These are phyloP conservation scores for Drosophila pallidifrons DNA, from an alignment of 1,140 invertebrate genomes.

Conservation along the genomic window DNA sequence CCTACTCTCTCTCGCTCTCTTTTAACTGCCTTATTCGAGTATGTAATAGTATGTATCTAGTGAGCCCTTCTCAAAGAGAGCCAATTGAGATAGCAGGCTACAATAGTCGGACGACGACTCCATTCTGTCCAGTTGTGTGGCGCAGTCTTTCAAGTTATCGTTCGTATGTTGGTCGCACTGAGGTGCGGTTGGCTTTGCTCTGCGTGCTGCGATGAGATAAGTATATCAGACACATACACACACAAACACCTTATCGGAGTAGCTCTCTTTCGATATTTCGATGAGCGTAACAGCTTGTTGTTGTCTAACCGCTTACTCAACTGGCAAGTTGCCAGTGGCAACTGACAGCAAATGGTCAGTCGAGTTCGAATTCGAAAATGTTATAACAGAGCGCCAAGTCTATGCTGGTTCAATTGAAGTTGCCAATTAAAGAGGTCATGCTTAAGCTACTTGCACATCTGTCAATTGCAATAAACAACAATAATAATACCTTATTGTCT, in stretches of 20 bases:
- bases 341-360: constrained; percentile 23
- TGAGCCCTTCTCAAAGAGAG: constrained; percentile 39
- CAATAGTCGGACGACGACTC: constrained; percentile 10
- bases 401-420: constrained; percentile 37
- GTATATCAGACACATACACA: constrained; percentile 19
- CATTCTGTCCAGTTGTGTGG: not conserved
- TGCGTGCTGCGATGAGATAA: constrained; percentile 17
- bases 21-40: constrained; percentile 11
- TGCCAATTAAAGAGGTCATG: constrained; percentile 47
- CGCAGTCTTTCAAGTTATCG: constrained; percentile 21
- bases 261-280: constrained; percentile 29
- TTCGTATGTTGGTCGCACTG: constrained; percentile 1
- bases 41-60: constrained; percentile 36
- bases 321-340: no score
- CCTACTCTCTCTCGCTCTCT: constrained; percentile 13
- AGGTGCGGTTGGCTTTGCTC: constrained; percentile 39
- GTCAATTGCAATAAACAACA: constrained; percentile 3
- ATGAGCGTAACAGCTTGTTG: constrained; percentile 11
- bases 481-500: no score
- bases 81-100: constrained; percentile 19
- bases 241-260: constrained; percentile 19
- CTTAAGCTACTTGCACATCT: not conserved
- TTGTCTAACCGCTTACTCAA: constrained; percentile 9
- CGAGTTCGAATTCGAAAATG: constrained; percentile 33
- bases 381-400: constrained; percentile 2